Evolutionary conservation across 2,888 invertebrate species (phyloP).

Genomic region (Abscondita cerata): DNA sequence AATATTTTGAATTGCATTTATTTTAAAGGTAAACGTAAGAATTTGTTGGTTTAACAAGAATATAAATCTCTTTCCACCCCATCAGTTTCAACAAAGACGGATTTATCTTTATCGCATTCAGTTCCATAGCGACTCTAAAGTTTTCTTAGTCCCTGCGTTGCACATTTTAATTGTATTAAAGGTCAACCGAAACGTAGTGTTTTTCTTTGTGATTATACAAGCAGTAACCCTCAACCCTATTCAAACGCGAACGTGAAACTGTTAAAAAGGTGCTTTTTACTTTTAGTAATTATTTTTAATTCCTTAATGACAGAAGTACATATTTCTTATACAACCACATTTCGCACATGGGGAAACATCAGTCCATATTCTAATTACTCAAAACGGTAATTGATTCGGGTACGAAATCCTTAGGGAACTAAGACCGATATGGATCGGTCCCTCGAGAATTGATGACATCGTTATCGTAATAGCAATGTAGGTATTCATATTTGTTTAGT

Average conservation of each 20-base stretch:
- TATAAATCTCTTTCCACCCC: slow-evolving; percentile 10
- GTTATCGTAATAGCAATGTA: slow-evolving; percentile 40
- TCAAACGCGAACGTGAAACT: background rate
- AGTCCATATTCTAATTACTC: slow-evolving; percentile 46
- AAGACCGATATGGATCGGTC: slow-evolving; percentile 46
- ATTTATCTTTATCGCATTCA: slow-evolving; percentile 11
- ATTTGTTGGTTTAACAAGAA: slow-evolving; percentile 7
- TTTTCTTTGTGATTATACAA: slow-evolving; percentile 10
- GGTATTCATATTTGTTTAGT: slow-evolving; percentile 43
- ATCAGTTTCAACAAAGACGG: slow-evolving; percentile 12
- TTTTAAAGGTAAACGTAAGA: background rate
- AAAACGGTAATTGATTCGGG: slow-evolving; percentile 47
- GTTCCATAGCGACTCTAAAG: background rate
- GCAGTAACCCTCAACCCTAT: slow-evolving; percentile 2
- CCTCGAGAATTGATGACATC: slow-evolving; percentile 44
- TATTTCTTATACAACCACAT: slow-evolving; percentile 12
- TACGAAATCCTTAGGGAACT: slow-evolving; percentile 42
- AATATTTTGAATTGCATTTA: no score
- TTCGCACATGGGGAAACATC: slow-evolving; percentile 23
- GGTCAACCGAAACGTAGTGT: slow-evolving; percentile 13
- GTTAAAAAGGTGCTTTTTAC: background rate
- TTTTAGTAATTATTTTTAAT: slow-evolving; percentile 4
- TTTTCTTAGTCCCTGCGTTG: slow-evolving; percentile 7
- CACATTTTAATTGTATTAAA: slow-evolving; percentile 9
- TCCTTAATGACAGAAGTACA: slow-evolving; percentile 1